Percentiles rank a stretch among this genome's conserved stretches.
Conservation (phyloP, 2,113 vertebrate genomes). For the Nibea albiflora region DNA sequence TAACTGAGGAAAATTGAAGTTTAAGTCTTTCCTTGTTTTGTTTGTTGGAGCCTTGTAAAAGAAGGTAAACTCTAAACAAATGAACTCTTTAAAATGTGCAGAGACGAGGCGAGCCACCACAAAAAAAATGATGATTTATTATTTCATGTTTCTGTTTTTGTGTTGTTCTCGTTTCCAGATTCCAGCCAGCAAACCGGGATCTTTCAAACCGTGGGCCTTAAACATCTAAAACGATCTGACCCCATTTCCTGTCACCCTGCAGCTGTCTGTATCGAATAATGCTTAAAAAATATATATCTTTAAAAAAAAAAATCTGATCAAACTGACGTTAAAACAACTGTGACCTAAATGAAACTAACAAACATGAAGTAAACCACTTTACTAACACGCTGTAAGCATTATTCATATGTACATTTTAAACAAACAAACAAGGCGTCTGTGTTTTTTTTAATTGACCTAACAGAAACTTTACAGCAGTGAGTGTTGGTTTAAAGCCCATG, state of each 20-base stretch:
- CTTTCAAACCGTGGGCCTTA: constrained; percentile 75
- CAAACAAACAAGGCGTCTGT: not conserved
- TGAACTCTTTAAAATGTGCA: no score
- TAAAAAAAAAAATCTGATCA: not conserved
- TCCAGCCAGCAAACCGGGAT: constrained; percentile 61
- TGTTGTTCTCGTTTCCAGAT: constrained; percentile 63
- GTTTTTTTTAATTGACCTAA: no score
- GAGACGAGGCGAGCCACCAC: not conserved
- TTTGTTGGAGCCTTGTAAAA: not conserved
- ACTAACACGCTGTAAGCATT: not conserved
- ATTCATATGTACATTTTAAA: no score
- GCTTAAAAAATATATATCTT: no score
- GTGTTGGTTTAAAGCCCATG: not conserved
- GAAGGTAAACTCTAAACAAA: not conserved
- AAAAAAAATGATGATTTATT: not conserved
- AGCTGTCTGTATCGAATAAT: no score
- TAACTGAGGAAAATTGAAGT: no score
- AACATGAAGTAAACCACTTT: not conserved
- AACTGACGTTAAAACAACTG: not conserved
- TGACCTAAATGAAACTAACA: not conserved
- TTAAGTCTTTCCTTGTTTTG: not conserved
- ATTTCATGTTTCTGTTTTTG: not conserved
- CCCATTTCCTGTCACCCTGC: no score
- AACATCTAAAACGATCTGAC: constrained; percentile 60
- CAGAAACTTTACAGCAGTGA: no score